Evolutionary conservation across 2,113 vertebrate genomes (phyloP).

Genomic region (Colistium nudipinnis): DNA sequence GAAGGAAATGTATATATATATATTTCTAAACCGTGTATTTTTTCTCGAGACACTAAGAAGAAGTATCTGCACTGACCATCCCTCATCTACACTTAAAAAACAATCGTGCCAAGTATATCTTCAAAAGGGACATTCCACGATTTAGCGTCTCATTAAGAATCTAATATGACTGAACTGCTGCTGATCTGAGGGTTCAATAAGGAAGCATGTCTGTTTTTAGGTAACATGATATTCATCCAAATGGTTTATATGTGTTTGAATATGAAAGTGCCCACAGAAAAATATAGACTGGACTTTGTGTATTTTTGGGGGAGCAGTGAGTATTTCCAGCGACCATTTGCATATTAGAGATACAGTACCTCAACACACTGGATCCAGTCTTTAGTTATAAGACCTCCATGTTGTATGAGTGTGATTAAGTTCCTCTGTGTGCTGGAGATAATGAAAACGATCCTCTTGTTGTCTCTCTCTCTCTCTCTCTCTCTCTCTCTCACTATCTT

Average conservation of each 20-base stretch:
- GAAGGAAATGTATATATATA: too few species aligned
- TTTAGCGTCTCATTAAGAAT: not conserved
- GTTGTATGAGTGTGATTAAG: slow-evolving; percentile 60
- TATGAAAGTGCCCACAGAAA: not conserved
- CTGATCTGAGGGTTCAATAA: not conserved
- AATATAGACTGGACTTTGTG: not conserved
- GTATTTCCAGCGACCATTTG: slow-evolving; percentile 19
- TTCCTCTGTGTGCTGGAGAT: slow-evolving; percentile 67
- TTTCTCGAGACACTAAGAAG: too few species aligned
- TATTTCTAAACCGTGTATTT: too few species aligned
- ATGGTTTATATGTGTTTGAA: slow-evolving; percentile 11
- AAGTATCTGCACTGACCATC: too few species aligned
- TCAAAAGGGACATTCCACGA: not conserved
- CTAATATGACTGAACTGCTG: not conserved
- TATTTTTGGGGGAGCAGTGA: slow-evolving; percentile 14
- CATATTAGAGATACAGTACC: slow-evolving; percentile 23
- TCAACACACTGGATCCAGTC: slow-evolving; percentile 42
- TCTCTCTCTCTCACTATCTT: slow-evolving; percentile 43
- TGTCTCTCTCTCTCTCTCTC: slow-evolving; percentile 47
- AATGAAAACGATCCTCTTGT: slow-evolving; percentile 69
- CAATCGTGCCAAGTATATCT: not conserved
- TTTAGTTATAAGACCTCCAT: slow-evolving; percentile 52
- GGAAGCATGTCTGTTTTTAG: not conserved
- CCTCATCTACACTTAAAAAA: too few species aligned
- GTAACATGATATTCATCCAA: not conserved